phyloP scores from a whole-genome alignment of 2,797 vertebrate genomes.

The Syngnathus acus region DNA sequence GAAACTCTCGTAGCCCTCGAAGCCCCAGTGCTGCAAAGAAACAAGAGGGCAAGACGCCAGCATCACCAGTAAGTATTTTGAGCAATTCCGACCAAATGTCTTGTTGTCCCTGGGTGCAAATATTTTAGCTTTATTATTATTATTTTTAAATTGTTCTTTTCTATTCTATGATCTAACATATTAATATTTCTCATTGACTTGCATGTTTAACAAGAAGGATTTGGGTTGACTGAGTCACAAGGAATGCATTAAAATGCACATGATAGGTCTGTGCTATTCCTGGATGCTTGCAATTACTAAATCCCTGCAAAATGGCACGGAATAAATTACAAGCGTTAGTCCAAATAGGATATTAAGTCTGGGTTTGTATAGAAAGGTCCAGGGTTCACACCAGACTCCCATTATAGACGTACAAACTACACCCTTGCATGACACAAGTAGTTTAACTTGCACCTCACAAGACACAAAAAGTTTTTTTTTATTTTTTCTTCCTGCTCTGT shows the following conservation, averaged over 20 bases:
- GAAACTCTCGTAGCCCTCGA: conserved; percentile 49
- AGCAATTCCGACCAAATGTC: background rate
- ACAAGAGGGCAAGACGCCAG: conserved; percentile 58
- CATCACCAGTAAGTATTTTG: conserved; percentile 57
- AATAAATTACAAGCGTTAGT: background rate
- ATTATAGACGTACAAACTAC: background rate
- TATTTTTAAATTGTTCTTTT: background rate
- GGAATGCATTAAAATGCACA: background rate
- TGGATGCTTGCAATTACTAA: background rate
- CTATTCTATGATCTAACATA: background rate
- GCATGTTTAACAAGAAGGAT: background rate
- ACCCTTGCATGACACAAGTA: background rate
- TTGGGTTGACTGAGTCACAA: background rate
- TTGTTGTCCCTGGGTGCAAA: background rate
- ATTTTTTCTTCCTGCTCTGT: background rate
- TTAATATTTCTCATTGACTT: background rate
- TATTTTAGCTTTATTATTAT: too few species aligned
- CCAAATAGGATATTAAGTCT: background rate
- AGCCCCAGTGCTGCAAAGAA: conserved; percentile 61
- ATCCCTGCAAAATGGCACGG: background rate
- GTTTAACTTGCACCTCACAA: background rate
- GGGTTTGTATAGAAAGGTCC: background rate
- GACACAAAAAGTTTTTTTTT: background rate
- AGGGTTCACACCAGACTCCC: background rate
- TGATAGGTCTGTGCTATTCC: background rate